Percentiles rank a stretch among this genome's conserved stretches.
Conservation (phyloP, 2,888 invertebrate genomes). For the Cremastinae sp. region DNA sequence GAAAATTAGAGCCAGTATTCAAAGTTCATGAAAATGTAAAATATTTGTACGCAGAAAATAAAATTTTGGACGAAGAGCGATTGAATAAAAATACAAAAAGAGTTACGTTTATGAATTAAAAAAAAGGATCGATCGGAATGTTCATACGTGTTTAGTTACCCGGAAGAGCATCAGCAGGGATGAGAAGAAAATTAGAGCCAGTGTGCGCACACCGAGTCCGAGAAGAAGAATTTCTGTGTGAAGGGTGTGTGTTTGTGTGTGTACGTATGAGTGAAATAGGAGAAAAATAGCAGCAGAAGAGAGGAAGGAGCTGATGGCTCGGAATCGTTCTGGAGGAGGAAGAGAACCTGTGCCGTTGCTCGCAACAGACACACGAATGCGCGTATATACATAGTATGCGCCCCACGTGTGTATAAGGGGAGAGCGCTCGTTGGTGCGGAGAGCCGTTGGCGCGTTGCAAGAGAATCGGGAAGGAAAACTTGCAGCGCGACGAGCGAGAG, state of each 20-base stretch:
- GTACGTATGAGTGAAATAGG: conserved; percentile 11
- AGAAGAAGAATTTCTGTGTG: conserved; percentile 16
- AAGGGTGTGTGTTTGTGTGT: background rate
- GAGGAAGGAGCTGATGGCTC: conserved; percentile 34
- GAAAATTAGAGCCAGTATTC: too few species aligned
- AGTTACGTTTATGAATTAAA: too few species aligned
- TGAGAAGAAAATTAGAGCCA: conserved; percentile 39
- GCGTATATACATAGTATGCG: background rate
- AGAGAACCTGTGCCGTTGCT: conserved; percentile 50
- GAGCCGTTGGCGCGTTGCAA: conserved; percentile 40
- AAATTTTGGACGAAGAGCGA: too few species aligned
- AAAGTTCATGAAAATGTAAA: too few species aligned
- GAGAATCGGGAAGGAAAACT: conserved; percentile 32
- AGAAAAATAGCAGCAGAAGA: background rate
- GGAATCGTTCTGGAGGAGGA: conserved; percentile 39
- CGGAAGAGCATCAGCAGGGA: too few species aligned
- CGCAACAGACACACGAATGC: background rate
- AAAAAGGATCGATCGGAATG: conserved; percentile 22
- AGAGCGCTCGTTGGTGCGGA: background rate
- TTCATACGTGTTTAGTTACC: conserved; percentile 1
- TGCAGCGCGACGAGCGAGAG: conserved; percentile 51
- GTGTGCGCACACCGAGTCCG: conserved; percentile 15
- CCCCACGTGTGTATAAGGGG: too few species aligned
- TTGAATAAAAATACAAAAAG: too few species aligned
- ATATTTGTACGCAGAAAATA: too few species aligned